Evolutionary conservation across 2,113 vertebrate species (phyloP).

Genomic region (Egretta garzetta): DNA sequence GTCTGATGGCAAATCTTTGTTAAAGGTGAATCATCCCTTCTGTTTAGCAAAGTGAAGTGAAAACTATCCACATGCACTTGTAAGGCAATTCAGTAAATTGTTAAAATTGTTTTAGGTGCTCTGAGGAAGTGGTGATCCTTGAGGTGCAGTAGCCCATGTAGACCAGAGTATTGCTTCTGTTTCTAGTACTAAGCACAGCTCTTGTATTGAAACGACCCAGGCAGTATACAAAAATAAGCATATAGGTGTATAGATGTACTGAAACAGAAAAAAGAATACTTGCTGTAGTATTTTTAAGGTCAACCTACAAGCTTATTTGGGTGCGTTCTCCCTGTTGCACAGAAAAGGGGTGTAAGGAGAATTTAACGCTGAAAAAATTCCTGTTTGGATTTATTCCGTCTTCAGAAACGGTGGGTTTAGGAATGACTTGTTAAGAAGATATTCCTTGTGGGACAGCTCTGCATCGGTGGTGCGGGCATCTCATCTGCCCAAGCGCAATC

Average conservation of each 20-base stretch:
- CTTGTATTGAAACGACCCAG: rapidly evolving
- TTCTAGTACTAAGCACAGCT: not conserved
- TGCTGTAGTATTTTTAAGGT: not conserved
- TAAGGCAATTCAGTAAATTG: not conserved
- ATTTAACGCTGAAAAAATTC: rapidly evolving
- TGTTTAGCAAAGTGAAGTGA: not conserved
- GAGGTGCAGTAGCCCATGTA: not conserved
- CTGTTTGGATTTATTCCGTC: rapidly evolving
- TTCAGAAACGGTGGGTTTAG: not conserved
- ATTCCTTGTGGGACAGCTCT: not conserved
- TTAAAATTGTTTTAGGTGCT: not conserved
- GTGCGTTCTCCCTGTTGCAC: rapidly evolving
- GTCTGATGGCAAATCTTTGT: slow-evolving; percentile 1
- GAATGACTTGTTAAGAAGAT: not conserved
- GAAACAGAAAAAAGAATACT: not conserved
- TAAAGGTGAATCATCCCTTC: slow-evolving; percentile 2
- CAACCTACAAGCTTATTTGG: not conserved
- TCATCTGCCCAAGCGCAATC: not conserved
- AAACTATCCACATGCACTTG: not conserved
- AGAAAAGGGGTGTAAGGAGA: not conserved
- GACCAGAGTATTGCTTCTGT: not conserved
- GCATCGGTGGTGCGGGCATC: rapidly evolving
- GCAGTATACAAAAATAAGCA: not conserved
- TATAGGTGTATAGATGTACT: too few species aligned
- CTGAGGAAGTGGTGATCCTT: not conserved